Evolutionary conservation across 2,113 vertebrate genomes (phyloP), one percentile per base, ranked within the genome.

Genomic region (Agapornis roseicollis): DNA sequence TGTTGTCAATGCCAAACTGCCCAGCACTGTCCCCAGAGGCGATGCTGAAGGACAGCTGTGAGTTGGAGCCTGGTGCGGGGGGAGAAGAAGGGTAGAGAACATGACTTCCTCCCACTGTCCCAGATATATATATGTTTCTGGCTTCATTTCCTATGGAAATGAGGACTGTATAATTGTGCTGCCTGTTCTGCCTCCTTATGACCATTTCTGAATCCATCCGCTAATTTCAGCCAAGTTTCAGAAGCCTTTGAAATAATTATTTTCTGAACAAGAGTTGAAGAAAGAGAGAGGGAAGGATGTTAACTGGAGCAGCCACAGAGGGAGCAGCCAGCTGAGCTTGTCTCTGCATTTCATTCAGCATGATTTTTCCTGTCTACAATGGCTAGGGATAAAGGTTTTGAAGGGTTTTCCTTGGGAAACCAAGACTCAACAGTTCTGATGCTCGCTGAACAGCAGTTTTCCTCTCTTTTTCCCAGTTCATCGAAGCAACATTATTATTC

Each of bases 1-100:
- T 76, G 85, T 92, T 94, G 89, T 98, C 97, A 7, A 99, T 98
- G 35, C 92, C 46, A 7, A 99, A 99, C 91, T 99, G 99, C 22
- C 98, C 97, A 1, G 98, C 95, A 7, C 99, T 98, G 91, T 99
- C 99, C 7, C 99, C 99, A 0, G 99, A 99, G 0, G 98, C 91
- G 5, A 99, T 99, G 91, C 96, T 98, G 95, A 98, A 99, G 27
- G 98, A 93, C 60, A 99, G 94, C 44, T 99, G 97, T 0, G 99
- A 98, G 61, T 99, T 99, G 64, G 95, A 96, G 27, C 99, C 99
- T 99, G 97, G 19, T 3, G 29, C 24, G 16, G 39, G 1, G 23
- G 15, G 7, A 97, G 96, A 53, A 86, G 4, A 94, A 88, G 96
- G 52, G 49, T 2, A 85, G 19, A 73, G 46, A 65, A 39, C 0